Evolutionary conservation across 2,113 vertebrate species (phyloP).

Genomic region (Campylomormyrus numenius): DNA sequence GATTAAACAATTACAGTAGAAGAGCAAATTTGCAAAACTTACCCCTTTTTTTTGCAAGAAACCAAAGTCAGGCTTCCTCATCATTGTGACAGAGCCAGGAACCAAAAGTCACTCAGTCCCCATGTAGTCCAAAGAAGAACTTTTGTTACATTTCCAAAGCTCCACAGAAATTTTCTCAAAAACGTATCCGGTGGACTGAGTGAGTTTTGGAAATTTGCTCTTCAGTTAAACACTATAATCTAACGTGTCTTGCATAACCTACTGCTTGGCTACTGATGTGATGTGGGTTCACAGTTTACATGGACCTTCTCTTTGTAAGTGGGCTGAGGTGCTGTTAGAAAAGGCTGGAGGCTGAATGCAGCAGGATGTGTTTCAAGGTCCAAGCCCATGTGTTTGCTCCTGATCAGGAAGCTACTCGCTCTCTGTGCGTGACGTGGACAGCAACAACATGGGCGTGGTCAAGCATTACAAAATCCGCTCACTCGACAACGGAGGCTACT

Average conservation of each 20-base stretch:
- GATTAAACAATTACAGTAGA: neutral
- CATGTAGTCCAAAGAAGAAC: neutral
- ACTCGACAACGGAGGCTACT: constrained; percentile 87
- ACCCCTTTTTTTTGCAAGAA: neutral
- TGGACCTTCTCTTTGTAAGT: neutral
- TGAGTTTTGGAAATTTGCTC: neutral
- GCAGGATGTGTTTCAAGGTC: neutral
- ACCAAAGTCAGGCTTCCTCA: neutral
- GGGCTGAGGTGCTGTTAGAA: neutral
- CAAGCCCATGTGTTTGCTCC: neutral
- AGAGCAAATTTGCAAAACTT: neutral
- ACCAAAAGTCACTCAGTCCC: neutral
- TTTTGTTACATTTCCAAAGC: neutral
- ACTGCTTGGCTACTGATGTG: neutral
- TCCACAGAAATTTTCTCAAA: neutral
- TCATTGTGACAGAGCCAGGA: neutral
- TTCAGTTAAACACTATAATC: neutral
- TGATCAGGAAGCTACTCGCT: constrained; percentile 81
- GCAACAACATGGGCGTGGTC: constrained; percentile 65
- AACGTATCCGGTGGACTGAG: neutral
- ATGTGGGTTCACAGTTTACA: neutral
- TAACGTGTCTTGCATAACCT: neutral
- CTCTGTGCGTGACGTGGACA: constrained; percentile 77
- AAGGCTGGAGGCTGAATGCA: neutral
- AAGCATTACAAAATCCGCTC: constrained; percentile 96